These are phyloP conservation scores for Cerastoderma edule DNA, from an alignment of 2,888 invertebrate genomes.

Conservation along the genomic window DNA sequence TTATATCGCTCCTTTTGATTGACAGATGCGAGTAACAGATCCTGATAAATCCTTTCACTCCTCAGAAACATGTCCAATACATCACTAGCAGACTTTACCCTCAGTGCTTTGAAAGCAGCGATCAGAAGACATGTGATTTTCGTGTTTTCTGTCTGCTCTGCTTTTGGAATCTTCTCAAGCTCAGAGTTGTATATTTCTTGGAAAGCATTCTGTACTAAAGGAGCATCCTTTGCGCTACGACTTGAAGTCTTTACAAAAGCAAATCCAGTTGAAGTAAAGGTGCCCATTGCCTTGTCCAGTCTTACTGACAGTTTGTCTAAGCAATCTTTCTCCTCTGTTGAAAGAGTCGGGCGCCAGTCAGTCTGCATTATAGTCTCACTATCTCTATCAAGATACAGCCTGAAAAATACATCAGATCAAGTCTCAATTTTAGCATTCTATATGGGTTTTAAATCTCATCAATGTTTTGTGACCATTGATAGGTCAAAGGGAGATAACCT, in stretches of 20 bases:
- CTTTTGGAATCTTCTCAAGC: slow-evolving; percentile 46
- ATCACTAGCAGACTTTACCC: slow-evolving; percentile 65
- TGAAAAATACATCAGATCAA: too few relatives aligned
- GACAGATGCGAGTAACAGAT: slow-evolving; percentile 72
- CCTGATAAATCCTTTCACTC: slow-evolving; percentile 77
- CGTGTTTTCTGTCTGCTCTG: slow-evolving; percentile 65
- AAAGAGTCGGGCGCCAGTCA: slow-evolving; percentile 59
- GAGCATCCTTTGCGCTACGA: slow-evolving; percentile 78
- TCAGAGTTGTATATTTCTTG: slow-evolving; percentile 63
- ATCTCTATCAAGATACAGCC: slow-evolving; percentile 58
- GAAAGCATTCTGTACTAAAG: slow-evolving; percentile 67
- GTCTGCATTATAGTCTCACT: slow-evolving; percentile 31
- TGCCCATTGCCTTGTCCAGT: slow-evolving; percentile 61
- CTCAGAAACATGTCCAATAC: slow-evolving; percentile 73
- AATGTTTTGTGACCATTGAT: too few relatives aligned
- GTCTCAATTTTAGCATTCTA: too few relatives aligned
- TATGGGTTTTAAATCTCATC: too few relatives aligned
- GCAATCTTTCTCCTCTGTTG: slow-evolving; percentile 44
- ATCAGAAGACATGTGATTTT: slow-evolving; percentile 72
- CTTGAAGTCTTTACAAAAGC: slow-evolving; percentile 78
- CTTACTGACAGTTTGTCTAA: slow-evolving; percentile 54
- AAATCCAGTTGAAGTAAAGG: slow-evolving; percentile 59
- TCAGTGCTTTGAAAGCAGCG: slow-evolving; percentile 70
- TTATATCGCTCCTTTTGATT: slow-evolving; percentile 66
- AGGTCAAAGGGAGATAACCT: too few relatives aligned